phyloP scores from a whole-genome alignment of 2,113 vertebrate species.

The Dryoscopus gambensis region DNA sequence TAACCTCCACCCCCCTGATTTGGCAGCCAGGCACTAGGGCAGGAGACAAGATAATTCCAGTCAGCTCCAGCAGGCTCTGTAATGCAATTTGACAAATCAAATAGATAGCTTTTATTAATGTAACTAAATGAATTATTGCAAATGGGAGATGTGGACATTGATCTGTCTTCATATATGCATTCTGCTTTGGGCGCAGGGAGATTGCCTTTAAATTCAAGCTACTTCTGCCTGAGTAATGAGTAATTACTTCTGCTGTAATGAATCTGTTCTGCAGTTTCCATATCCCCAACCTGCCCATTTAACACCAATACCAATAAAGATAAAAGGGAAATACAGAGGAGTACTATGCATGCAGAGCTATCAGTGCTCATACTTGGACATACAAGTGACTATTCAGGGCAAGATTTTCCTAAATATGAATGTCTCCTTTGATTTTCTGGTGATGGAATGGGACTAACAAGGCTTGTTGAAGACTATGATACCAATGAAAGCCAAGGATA shows the following conservation, averaged over 20 bases:
- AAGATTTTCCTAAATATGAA: not conserved
- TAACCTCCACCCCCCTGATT: not conserved
- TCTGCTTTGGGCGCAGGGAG: not conserved
- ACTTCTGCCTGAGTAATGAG: not conserved
- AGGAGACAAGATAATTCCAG: constrained; percentile 28
- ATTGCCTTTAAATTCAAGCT: not conserved
- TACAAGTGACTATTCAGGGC: not conserved
- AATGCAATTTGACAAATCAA: constrained; percentile 39
- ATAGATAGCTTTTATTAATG: constrained; percentile 33
- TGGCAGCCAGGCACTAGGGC: not conserved
- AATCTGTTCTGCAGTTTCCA: not conserved
- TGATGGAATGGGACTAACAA: not conserved
- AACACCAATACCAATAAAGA: not conserved
- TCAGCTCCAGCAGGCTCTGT: not conserved
- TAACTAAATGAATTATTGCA: constrained; percentile 53
- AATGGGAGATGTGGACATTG: constrained; percentile 36
- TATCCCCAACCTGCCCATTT: not conserved
- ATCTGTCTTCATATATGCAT: constrained; percentile 3
- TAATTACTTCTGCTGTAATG: too few species aligned
- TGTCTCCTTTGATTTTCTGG: not conserved
- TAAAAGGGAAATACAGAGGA: not conserved
- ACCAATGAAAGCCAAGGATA: not conserved
- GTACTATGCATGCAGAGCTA: not conserved
- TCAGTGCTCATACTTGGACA: not conserved
- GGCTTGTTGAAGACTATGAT: not conserved